Evolutionary conservation across 2,888 invertebrate species (phyloP), one percentile per base, ranked within the genome.

Genomic region (Polyploca ridens): DNA sequence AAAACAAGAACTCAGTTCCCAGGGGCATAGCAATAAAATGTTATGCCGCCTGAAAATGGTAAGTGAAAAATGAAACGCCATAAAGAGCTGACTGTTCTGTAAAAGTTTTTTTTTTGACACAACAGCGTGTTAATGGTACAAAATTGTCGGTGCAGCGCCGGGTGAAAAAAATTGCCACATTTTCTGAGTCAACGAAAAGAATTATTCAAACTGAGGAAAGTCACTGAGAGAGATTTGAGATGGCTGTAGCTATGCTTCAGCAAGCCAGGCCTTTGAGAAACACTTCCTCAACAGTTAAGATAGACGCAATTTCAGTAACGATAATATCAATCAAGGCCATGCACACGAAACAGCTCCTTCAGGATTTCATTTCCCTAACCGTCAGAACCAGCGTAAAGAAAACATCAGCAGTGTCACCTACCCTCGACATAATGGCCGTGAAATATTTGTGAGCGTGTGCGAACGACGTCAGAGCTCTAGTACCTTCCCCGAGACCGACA

Each of bases 1-100:
- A 46, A 46, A 77, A 75, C 67, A 68, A 66, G 8, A 33, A 19
- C 2, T 8, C 19, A 44, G 62, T 66, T 75, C 62, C 68, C 3
- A 61, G 67, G 68, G 69, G 73, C 62, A 63, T 62, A 61, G 54
- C 66, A 59, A 73, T 73, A 75, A 71, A 75, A 71, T 64, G 73
- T 6, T 46, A 46, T n/a, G 46, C 46, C n/a, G n/a, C 46, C 46
- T n/a, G 46, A n/a, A 44, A 46, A 46, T n/a, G n/a, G 46, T 46
- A 46, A 46, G n/a, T 46, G 46, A 46, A 46, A 46, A 46, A 46
- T 46, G 46, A 46, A 46, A n/a, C n/a, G 46, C 46, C n/a, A 5
- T 46, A 46, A 46, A 46, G 46, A 46, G 46, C 46, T n/a, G 46
- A 46, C 46, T 46, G 46, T 46, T 61, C 44, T 44, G 16, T 60